Evolutionary conservation across 2,797 vertebrate species (phyloP).

Genomic region (Gastrophryne carolinensis): DNA sequence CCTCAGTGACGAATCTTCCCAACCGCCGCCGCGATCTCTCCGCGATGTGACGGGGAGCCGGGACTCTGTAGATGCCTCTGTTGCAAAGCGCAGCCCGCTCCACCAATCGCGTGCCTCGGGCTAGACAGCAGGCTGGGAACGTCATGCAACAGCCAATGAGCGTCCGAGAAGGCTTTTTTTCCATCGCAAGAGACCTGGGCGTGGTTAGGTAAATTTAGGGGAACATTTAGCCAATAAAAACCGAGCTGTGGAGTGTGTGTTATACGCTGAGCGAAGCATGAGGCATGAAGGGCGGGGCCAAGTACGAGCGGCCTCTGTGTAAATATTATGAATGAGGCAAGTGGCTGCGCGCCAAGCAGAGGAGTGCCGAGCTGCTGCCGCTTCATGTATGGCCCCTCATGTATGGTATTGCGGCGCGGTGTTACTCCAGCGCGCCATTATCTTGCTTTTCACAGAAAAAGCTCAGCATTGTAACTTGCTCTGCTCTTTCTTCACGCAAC

Average conservation of each 20-base stretch:
- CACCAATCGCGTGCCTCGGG: background rate
- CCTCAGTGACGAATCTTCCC: background rate
- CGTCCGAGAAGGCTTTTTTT: background rate
- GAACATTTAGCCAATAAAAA: conserved; percentile 7
- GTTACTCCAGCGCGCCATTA: no score
- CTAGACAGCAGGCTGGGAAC: conserved; percentile 34
- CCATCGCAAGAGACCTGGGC: conserved; percentile 48
- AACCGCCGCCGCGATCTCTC: conserved; percentile 15
- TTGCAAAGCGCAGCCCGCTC: background rate
- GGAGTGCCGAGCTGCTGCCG: background rate
- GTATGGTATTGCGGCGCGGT: no score
- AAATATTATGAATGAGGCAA: conserved; percentile 35
- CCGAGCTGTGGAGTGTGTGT: background rate
- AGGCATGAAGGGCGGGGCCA: conserved; percentile 37
- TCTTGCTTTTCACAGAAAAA: no score
- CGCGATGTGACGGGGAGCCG: conserved; percentile 42
- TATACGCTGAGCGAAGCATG: background rate
- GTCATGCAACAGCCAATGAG: background rate
- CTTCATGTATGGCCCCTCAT: no score
- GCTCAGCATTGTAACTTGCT: no score
- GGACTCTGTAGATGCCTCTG: background rate
- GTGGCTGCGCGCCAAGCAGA: background rate
- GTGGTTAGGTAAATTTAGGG: conserved; percentile 53
- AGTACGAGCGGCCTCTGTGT: background rate
- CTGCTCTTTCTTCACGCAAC: no score